phyloP scores from a whole-genome alignment of 2,888 invertebrate species.

The Cheilosia vernalis region DNA sequence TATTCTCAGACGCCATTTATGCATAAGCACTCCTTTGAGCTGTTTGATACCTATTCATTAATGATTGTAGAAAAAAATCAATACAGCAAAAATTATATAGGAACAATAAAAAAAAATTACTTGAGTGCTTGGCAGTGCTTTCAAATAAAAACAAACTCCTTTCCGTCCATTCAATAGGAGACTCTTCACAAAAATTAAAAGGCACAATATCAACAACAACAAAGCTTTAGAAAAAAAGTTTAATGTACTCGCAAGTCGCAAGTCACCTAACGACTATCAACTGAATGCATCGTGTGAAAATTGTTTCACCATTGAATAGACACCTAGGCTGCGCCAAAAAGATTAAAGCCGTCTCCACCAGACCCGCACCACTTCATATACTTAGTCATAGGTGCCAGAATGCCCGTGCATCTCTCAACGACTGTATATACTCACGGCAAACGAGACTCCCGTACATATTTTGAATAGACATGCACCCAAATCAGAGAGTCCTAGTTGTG shows the following conservation, averaged over 20 bases:
- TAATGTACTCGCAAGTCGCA: constrained; percentile 23
- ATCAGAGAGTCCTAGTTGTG: constrained; percentile 21
- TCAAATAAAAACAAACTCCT: constrained; percentile 10
- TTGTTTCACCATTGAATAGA: constrained; percentile 42
- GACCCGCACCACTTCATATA: neutral
- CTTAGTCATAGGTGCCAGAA: constrained; percentile 19
- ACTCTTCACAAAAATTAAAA: neutral
- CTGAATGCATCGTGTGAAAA: constrained; percentile 41
- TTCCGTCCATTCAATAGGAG: constrained; percentile 21
- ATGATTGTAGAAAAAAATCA: no score
- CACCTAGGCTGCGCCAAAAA: constrained; percentile 41
- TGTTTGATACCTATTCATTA: no score
- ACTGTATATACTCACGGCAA: constrained; percentile 1
- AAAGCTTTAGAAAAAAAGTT: neutral
- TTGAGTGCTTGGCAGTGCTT: no score
- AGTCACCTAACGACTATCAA: constrained; percentile 37
- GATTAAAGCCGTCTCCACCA: constrained; percentile 43
- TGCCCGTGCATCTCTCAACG: constrained; percentile 29
- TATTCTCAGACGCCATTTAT: no score
- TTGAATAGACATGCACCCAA: constrained; percentile 40
- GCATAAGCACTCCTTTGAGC: no score
- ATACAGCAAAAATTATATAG: neutral
- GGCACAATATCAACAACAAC: neutral
- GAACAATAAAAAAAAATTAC: neutral
- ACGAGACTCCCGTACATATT: constrained; percentile 2